These are phyloP conservation scores for Petrolisthes cinctipes DNA, from an alignment of 2,888 invertebrate genomes.

Conservation along the genomic window DNA sequence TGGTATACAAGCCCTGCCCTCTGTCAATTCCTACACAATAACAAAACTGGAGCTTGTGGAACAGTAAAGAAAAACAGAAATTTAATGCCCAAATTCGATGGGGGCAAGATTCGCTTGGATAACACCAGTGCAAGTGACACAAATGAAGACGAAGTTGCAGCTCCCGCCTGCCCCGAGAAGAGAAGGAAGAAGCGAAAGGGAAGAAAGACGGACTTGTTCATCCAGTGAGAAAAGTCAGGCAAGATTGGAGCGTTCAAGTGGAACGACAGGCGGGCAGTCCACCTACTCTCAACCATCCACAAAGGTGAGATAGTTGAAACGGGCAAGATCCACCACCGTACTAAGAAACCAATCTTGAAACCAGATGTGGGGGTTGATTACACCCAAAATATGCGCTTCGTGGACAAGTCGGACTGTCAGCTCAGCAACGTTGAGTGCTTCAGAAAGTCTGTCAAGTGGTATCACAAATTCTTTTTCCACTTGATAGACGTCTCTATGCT, in stretches of 20 bases:
- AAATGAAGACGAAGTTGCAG: too few species aligned
- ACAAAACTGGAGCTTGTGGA: constrained; percentile 9
- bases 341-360: background rate
- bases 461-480: constrained; percentile 20
- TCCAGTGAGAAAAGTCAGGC: background rate
- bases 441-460: too few species aligned
- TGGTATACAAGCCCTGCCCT: constrained; percentile 24
- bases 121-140: too few species aligned
- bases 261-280: background rate
- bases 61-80: constrained; percentile 6
- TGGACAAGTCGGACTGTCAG: too few species aligned
- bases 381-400: too few species aligned
- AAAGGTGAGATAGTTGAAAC: background rate
- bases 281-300: background rate
- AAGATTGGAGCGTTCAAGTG: background rate
- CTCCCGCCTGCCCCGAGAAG: too few species aligned
- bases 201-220: background rate
- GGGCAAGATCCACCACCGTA: too few species aligned
- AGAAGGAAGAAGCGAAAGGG: too few species aligned
- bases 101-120: too few species aligned
- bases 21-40: background rate
- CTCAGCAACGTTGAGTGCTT: too few species aligned
- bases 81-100: constrained; percentile 13
- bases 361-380: background rate
- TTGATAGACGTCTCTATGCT: constrained; percentile 10